Base-by-base conservation (phyloP, 2,888 invertebrate species). In the Ormyrus labotus region DNA sequence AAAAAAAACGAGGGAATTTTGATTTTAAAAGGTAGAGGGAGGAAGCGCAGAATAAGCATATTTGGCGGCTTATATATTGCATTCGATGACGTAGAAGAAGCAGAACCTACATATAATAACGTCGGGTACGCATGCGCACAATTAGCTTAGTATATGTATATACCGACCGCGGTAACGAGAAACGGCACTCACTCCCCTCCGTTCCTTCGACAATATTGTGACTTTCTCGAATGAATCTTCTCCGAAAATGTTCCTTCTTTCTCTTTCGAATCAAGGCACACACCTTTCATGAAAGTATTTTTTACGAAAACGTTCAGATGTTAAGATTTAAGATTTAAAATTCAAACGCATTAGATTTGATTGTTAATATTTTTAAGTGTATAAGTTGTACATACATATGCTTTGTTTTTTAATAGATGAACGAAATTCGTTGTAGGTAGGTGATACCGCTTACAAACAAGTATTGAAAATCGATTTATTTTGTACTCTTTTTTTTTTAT, bases 111-210 rank as follows among this genome's bases (percentile, higher is more conserved):
- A 63, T 51, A 45, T 58, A 34, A 50, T 19, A 1, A 13, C 7
- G 13, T 61, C 19, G 45, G 47, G 57, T 70, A 77, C 45, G 70
- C 61, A 69, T 68, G 48, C 9, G 60, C 10, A 57, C 50, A 50
- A 34, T 34, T 34, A 34, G 60, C 48, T 60, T 55, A 48, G 57
- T 34, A 9, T 34, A 50, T 45, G 55, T 11, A 51, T 64, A 79
- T 79, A 79, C 78, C 78, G 78, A 79, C 78, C 45, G 78, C 63
- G 78, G 78, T 79, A 79, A 78, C 68, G 55, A 79, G 73, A 79
- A 73, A 68, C 73, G 78, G 68, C 73, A 61, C 51, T 68, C 34
- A 34, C 34, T 63, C 65, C 65, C 71, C 64, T 64, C 64, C 64
- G n/a, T 6, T 63, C 7, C 11, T 5, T 64, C n/a, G 64, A 55